Percentiles rank a stretch among this genome's conserved stretches.
Conservation (phyloP, 2,888 invertebrate genomes). For the Chalcosyrphus nemorum region DNA sequence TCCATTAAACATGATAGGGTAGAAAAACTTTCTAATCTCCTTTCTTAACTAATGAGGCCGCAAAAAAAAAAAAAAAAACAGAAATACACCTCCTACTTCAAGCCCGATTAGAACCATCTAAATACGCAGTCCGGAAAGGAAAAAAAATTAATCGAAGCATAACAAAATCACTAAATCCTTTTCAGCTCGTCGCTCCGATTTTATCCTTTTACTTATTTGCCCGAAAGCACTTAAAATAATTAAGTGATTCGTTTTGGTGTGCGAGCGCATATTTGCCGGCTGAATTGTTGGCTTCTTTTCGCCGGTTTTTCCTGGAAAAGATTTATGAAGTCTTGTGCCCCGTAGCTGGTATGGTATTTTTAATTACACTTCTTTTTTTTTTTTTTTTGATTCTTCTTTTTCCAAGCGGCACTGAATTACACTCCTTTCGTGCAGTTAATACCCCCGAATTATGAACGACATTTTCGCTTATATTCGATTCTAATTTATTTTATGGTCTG, state of each 20-base stretch:
- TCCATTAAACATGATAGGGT: neutral
- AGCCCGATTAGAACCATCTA: constrained; percentile 5
- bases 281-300: constrained; percentile 51
- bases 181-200: constrained; percentile 27
- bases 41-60: constrained; percentile 14
- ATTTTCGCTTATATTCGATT: constrained; percentile 55
- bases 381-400: neutral
- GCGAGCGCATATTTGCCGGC: constrained; percentile 49
- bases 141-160: constrained; percentile 44
- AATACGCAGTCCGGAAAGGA: neutral
- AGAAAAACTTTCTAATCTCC: neutral
- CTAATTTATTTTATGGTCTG: constrained; percentile 63
- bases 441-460: constrained; percentile 48
- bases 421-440: constrained; percentile 64
- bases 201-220: constrained; percentile 50
- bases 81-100: neutral
- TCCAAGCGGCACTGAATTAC: constrained; percentile 28
- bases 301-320: constrained; percentile 43
- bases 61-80: neutral
- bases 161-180: constrained; percentile 60
- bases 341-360: constrained; percentile 60
- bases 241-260: constrained; percentile 62
- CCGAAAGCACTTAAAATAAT: constrained; percentile 69
- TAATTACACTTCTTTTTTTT: constrained; percentile 51
- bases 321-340: constrained; percentile 63